Evolutionary conservation across 2,113 vertebrate genomes (phyloP), one percentile per base, ranked within the genome.

Genomic region (Lates calcarifer): DNA sequence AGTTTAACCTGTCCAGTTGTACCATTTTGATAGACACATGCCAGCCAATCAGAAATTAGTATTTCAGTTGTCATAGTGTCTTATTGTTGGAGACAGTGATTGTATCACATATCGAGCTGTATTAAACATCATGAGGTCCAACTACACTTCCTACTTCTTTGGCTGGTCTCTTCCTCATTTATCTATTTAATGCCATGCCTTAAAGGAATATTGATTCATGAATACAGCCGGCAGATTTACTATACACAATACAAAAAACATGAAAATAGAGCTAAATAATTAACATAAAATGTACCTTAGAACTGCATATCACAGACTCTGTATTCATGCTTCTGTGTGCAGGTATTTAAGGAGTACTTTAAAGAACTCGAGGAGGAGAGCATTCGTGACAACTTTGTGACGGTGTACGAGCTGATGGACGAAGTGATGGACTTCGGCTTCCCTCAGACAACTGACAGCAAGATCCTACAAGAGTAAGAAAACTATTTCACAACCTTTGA

Each of bases 401-500:
- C 94, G 0, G 95, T 96, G 56, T 96, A 96, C 13, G 95, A 96
- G 89, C 92, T 96, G 63, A 92, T 96, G 94, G 95, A 96, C 6
- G 95, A 96, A 87, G 84, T 96, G 66, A 96, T 96, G 95, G 95
- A 96, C 88, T 96, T 95, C 49, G 95, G 95, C 37, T 95, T 96
- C 60, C 95, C 95, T 61, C 95, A 96, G 83, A 96, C 95, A 3
- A 96, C 95, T 0, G 95, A 96, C 84, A 96, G 95, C 94, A 95
- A 96, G 89, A 95, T 96, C 88, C 92, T 96, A 13, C 94, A 96
- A 85, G 95, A 96, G 95, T 96, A 91, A 95, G 95, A 77, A 41
- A 72, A 35, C 18, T 26, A 6, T 64, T 13, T 37, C 43, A 31
- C 15, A n/a, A 39, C 9, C 63, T 53, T 3, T 28, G 10, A 51